Percentiles rank a stretch among this genome's conserved stretches.
phyloP scores from a whole-genome alignment of 1,140 invertebrate species.

The Drosophila tsacasi region DNA sequence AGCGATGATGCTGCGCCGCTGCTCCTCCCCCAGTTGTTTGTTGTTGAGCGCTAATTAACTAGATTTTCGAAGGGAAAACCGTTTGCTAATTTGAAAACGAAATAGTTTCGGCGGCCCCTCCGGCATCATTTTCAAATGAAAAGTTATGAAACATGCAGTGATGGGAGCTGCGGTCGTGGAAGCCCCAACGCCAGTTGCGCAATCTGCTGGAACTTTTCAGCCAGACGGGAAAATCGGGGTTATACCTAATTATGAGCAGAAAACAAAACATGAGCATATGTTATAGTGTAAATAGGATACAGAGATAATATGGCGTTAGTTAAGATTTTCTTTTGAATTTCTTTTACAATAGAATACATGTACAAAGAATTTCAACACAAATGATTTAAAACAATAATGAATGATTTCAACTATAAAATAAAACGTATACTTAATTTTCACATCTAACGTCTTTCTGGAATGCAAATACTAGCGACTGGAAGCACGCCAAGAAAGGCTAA shows the following conservation, averaged over 20 bases:
- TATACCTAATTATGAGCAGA: conserved; percentile 9
- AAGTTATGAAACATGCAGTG: conserved; percentile 56
- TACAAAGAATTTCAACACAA: no score
- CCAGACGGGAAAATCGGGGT: neutral
- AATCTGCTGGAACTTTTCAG: conserved; percentile 6
- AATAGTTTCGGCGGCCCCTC: conserved; percentile 48
- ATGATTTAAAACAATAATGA: no score
- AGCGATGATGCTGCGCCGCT: conserved; percentile 24
- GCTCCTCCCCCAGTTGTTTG: conserved; percentile 48
- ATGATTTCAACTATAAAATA: no score
- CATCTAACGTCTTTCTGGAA: conserved; percentile 6
- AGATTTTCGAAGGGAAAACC: conserved; percentile 58
- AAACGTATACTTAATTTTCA: neutral
- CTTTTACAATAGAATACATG: no score
- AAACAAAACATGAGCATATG: neutral
- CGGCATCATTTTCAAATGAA: conserved; percentile 35
- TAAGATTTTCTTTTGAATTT: neutral
- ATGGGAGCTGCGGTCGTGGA: conserved; percentile 13
- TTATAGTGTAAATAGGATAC: neutral
- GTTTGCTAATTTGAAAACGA: conserved; percentile 69
- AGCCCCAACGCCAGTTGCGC: conserved; percentile 36
- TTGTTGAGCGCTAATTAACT: conserved; percentile 66
- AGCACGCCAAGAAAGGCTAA: conserved; percentile 33
- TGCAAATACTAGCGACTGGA: conserved; percentile 58
- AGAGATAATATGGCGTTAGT: neutral